phyloP scores from a whole-genome alignment of 2,888 invertebrate species.

The Apomyelois bistriatella region DNA sequence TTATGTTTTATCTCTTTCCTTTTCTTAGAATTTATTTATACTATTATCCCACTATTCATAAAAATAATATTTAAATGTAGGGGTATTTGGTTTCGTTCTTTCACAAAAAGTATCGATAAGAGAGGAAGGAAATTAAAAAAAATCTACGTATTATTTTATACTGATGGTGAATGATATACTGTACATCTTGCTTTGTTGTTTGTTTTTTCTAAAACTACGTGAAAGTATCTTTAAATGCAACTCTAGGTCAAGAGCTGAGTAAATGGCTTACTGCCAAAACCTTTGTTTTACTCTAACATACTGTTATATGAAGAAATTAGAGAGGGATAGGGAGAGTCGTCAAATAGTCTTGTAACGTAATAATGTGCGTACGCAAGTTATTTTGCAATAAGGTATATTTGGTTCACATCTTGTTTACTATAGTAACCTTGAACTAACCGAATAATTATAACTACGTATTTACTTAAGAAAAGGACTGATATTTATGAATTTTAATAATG shows the following conservation, averaged over 20 bases:
- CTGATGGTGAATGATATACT: too few relatives aligned
- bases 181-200: too few relatives aligned
- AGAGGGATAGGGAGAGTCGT: constrained; percentile 12
- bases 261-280: constrained; percentile 52
- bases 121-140: too few relatives aligned
- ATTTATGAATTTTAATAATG: too few relatives aligned
- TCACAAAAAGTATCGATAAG: too few relatives aligned
- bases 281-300: constrained; percentile 24
- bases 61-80: too few relatives aligned
- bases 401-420: constrained; percentile 8
- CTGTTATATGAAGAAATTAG: not conserved
- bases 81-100: too few relatives aligned
- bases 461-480: not conserved
- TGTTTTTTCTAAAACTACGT: not conserved
- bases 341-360: constrained; percentile 12
- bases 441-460: not conserved
- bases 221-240: constrained; percentile 37
- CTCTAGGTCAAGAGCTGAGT: constrained; percentile 63
- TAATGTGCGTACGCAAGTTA: not conserved
- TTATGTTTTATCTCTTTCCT: too few relatives aligned
- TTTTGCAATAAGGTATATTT: constrained; percentile 10
- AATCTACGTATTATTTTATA: too few relatives aligned
- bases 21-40: too few relatives aligned
- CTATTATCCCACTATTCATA: too few relatives aligned
- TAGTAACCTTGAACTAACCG: constrained; percentile 8